These are phyloP conservation scores for Synergus japonicus DNA, from an alignment of 2,888 invertebrate species.

Conservation along the genomic window DNA sequence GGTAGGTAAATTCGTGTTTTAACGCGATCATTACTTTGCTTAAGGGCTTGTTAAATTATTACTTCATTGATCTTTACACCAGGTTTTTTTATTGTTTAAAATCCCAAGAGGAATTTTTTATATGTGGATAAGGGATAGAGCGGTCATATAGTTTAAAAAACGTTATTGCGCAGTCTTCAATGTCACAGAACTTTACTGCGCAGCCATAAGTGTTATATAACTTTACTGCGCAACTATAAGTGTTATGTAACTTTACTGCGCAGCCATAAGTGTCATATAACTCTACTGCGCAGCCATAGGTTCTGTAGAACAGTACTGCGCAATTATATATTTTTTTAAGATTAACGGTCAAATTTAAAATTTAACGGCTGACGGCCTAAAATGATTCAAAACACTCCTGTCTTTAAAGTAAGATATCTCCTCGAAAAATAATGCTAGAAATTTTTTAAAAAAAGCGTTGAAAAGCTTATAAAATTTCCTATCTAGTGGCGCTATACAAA, in stretches of 20 bases:
- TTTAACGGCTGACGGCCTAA: no score
- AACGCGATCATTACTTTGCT: not conserved
- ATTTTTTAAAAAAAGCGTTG: no score
- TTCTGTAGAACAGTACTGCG: not conserved
- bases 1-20: not conserved
- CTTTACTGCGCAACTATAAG: not conserved
- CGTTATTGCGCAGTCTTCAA: not conserved
- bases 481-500: no score
- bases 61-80: not conserved
- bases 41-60: not conserved
- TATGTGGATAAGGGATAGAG: no score
- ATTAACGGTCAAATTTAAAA: not conserved
- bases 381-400: no score
- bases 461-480: no score
- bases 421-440: no score
- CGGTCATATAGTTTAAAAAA: not conserved
- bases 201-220: not conserved
- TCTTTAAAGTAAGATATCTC: no score
- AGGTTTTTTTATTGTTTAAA: no score
- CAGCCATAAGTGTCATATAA: not conserved
- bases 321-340: not conserved
- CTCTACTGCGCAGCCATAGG: not conserved
- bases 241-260: not conserved
- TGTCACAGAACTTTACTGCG: not conserved
- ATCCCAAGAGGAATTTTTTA: no score